Conservation (phyloP, 2,113 vertebrate species). For the Acrocephalus arundinaceus region DNA sequence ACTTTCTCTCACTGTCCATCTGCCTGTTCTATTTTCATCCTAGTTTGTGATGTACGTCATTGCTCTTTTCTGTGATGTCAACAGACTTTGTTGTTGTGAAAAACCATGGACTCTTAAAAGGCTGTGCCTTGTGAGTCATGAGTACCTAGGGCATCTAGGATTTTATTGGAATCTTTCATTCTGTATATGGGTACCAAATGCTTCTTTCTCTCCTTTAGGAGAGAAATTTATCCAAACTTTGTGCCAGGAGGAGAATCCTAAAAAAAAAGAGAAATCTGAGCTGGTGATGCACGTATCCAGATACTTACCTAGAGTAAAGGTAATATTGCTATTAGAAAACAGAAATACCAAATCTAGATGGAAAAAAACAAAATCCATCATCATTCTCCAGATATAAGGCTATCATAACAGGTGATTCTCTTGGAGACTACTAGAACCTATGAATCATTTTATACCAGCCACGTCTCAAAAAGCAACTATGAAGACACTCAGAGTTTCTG, state of each 20-base stretch:
- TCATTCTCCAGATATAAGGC: background rate
- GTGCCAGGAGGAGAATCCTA: background rate
- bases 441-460: background rate
- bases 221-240: background rate
- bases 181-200: background rate
- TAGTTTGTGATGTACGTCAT: background rate
- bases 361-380: background rate
- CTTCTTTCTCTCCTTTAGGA: background rate
- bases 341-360: background rate
- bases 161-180: background rate
- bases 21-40: background rate
- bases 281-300: background rate
- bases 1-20: background rate
- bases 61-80: background rate
- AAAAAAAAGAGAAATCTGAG: background rate
- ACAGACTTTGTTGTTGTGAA: background rate
- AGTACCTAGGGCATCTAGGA: background rate
- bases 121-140: conserved; percentile 20
- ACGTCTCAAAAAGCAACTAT: background rate
- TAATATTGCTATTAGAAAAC: background rate
- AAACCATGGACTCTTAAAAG: background rate
- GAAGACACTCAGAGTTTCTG: background rate
- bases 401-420: background rate
- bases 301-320: background rate
- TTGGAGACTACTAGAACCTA: background rate